Percentiles rank a stretch among this genome's conserved stretches.
These are phyloP conservation scores for Sphaerophoria rueppellii DNA, from an alignment of 2,888 invertebrate genomes.

Conservation along the genomic window DNA sequence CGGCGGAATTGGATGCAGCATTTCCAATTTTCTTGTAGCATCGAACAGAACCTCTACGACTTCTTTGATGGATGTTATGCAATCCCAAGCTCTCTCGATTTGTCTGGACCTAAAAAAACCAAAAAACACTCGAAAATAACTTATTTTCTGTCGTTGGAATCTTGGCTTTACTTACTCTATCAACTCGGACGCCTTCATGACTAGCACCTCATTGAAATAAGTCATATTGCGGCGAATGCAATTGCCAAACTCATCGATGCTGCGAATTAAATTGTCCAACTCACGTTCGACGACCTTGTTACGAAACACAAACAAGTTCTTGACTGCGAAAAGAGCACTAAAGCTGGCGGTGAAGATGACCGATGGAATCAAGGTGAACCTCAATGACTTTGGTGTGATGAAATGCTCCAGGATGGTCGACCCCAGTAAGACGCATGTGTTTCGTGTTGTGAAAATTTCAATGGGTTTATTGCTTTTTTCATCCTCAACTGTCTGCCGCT, in stretches of 20 bases:
- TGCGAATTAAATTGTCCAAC: slow-evolving; percentile 78
- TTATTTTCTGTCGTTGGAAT: not conserved
- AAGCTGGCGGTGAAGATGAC: slow-evolving; percentile 78
- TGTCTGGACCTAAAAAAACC: slow-evolving; percentile 79
- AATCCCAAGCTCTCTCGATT: slow-evolving; percentile 81
- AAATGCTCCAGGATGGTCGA: slow-evolving; percentile 78
- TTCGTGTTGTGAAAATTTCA: slow-evolving; percentile 77
- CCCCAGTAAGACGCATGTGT: slow-evolving; percentile 77
- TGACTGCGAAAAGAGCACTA: slow-evolving; percentile 77
- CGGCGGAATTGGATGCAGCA: slow-evolving; percentile 77
- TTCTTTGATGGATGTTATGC: slow-evolving; percentile 80
- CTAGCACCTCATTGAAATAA: slow-evolving; percentile 81
- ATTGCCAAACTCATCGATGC: slow-evolving; percentile 81
- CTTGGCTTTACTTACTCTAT: slow-evolving; percentile 77
- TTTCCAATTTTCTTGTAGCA: slow-evolving; percentile 80
- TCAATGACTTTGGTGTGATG: slow-evolving; percentile 77
- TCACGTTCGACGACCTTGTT: slow-evolving; percentile 79
- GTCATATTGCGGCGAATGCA: slow-evolving; percentile 80
- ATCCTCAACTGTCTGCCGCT: not conserved
- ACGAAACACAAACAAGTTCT: slow-evolving; percentile 79
- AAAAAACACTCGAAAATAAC: slow-evolving; percentile 51
- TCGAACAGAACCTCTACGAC: slow-evolving; percentile 80
- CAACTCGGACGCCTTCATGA: slow-evolving; percentile 79
- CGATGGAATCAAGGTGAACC: slow-evolving; percentile 77
- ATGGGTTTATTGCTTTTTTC: slow-evolving; percentile 14